A percentile compares a stretch with the other conserved stretches of the same genome.
Conservation (phyloP, 1,140 invertebrate genomes). For the Colletes gigas region DNA sequence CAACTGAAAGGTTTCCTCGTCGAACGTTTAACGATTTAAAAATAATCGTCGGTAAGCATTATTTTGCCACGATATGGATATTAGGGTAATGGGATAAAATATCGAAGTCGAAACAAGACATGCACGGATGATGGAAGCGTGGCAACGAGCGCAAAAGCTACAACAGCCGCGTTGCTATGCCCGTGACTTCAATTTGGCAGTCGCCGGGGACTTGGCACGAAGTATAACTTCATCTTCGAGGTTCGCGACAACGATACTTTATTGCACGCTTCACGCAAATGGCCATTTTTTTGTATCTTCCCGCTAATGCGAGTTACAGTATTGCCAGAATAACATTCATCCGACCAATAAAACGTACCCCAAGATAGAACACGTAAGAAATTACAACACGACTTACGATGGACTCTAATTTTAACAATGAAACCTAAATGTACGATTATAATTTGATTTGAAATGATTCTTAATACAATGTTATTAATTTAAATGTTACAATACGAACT, state of each 20-base stretch:
- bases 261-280: background rate
- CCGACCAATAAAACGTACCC: too few species aligned
- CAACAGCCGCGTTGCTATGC: slow-evolving; percentile 6
- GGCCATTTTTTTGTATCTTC: background rate
- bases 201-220: slow-evolving; percentile 27
- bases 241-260: background rate
- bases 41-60: slow-evolving; percentile 26
- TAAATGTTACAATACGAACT: too few species aligned
- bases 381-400: too few species aligned
- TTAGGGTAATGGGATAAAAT: background rate
- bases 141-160: slow-evolving; percentile 11
- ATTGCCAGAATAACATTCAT: too few species aligned
- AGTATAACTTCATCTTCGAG: slow-evolving; percentile 40
- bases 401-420: too few species aligned
- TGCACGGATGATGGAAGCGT: background rate
- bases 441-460: too few species aligned
- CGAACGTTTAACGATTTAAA: background rate
- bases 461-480: too few species aligned
- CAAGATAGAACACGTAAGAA: too few species aligned
- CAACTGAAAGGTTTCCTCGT: background rate
- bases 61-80: background rate
- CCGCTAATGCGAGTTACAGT: background rate
- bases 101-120: background rate
- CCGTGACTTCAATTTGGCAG: slow-evolving; percentile 24
- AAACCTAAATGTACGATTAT: too few species aligned